Evolutionary conservation across 2,797 vertebrate species (phyloP).

Genomic region (Hybognathus amarus): DNA sequence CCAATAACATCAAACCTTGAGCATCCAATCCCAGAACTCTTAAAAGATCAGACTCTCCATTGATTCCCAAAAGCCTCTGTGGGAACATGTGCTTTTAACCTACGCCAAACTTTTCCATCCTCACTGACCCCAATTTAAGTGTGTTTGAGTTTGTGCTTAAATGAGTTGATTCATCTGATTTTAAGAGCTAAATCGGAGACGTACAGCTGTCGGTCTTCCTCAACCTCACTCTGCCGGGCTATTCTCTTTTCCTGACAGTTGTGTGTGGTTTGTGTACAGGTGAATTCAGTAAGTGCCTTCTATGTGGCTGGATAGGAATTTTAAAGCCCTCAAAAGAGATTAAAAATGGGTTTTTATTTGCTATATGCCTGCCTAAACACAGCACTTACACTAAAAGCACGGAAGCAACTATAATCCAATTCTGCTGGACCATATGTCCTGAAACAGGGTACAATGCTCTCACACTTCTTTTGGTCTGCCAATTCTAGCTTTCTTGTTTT

Average conservation of each 20-base stretch:
- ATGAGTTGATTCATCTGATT: slow-evolving; percentile 15
- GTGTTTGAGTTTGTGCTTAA: slow-evolving; percentile 15
- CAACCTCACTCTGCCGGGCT: not conserved
- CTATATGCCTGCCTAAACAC: slow-evolving; percentile 22
- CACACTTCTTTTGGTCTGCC: not conserved
- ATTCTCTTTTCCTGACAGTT: slow-evolving; percentile 11
- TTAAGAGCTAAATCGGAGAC: not conserved
- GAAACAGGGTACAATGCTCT: slow-evolving; percentile 11
- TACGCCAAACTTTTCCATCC: slow-evolving; percentile 40
- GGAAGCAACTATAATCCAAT: slow-evolving; percentile 33
- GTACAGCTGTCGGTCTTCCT: slow-evolving; percentile 13
- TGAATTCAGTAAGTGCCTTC: slow-evolving; percentile 40
- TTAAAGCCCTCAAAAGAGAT: slow-evolving; percentile 44
- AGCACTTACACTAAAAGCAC: slow-evolving; percentile 46
- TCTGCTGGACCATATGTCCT: slow-evolving; percentile 19
- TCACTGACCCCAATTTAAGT: slow-evolving; percentile 52
- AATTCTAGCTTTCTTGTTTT: not conserved
- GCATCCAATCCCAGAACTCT: slow-evolving; percentile 16
- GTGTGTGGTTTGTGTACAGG: slow-evolving; percentile 20
- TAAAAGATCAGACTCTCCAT: slow-evolving; percentile 28
- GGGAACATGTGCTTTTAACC: slow-evolving; percentile 31
- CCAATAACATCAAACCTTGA: slow-evolving; percentile 7
- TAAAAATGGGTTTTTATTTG: slow-evolving; percentile 49
- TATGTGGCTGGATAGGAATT: slow-evolving; percentile 38
- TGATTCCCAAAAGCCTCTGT: slow-evolving; percentile 27